Percentiles rank a stretch among this genome's conserved stretches.
Conservation (phyloP, 2,797 vertebrate species). For the Garrulus glandarius region DNA sequence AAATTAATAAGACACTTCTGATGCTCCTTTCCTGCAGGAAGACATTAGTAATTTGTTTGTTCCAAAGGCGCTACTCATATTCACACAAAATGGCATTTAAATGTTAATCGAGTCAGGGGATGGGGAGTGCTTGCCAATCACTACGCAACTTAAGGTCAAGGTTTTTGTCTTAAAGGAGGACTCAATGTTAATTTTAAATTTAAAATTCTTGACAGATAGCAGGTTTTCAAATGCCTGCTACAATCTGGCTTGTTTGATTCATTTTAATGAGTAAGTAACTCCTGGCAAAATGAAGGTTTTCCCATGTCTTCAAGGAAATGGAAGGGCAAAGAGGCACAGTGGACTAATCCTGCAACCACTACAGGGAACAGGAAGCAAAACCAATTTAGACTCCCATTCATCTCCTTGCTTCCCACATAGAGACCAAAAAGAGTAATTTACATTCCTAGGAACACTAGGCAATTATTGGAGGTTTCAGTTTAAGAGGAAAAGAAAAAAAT, state of each 20-base stretch:
- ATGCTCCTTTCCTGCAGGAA: slow-evolving; percentile 54
- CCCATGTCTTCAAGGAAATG: slow-evolving; percentile 68
- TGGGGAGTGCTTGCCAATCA: slow-evolving; percentile 65
- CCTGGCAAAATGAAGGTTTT: slow-evolving; percentile 45
- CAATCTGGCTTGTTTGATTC: slow-evolving; percentile 55
- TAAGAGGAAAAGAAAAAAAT: neutral
- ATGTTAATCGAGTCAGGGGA: slow-evolving; percentile 83
- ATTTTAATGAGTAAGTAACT: slow-evolving; percentile 44
- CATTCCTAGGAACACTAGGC: slow-evolving; percentile 29
- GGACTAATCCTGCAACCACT: slow-evolving; percentile 62
- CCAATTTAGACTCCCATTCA: slow-evolving; percentile 60
- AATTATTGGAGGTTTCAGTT: slow-evolving; percentile 45
- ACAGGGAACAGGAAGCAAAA: slow-evolving; percentile 65
- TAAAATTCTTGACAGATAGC: slow-evolving; percentile 59
- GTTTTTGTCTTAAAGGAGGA: slow-evolving; percentile 71
- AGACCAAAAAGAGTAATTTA: slow-evolving; percentile 57
- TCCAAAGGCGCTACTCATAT: slow-evolving; percentile 66
- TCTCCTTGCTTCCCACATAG: slow-evolving; percentile 40
- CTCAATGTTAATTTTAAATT: slow-evolving; percentile 61
- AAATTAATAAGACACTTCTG: slow-evolving; percentile 46
- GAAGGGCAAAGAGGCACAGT: slow-evolving; percentile 65
- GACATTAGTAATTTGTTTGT: slow-evolving; percentile 71
- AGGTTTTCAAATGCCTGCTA: slow-evolving; percentile 36
- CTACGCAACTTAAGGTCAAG: slow-evolving; percentile 72
- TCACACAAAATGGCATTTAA: slow-evolving; percentile 81